phyloP scores from a whole-genome alignment of 1,140 invertebrate species.

The Cydia fagiglandana region DNA sequence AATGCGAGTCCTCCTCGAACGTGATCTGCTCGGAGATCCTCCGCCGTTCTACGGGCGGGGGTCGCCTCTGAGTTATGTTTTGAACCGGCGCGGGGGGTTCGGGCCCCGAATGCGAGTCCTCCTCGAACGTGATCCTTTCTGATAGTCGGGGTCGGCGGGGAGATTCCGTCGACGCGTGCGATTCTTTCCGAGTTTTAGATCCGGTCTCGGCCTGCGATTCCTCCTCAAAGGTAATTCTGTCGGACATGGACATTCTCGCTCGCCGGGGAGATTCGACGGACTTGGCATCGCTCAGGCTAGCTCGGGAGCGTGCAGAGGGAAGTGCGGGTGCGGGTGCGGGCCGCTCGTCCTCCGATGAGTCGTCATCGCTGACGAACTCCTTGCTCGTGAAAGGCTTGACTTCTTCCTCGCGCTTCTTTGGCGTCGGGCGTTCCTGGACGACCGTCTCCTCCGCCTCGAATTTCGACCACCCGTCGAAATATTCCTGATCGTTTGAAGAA shows the following conservation, averaged over 20 bases:
- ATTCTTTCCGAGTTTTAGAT: neutral
- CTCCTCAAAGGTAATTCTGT: neutral
- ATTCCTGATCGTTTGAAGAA: neutral
- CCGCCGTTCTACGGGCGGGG: neutral
- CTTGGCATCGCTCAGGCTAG: neutral
- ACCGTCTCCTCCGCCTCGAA: conserved; percentile 26
- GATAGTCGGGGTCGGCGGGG: neutral
- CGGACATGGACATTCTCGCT: neutral
- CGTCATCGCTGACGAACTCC: conserved; percentile 10
- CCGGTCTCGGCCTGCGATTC: neutral
- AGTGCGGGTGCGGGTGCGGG: neutral
- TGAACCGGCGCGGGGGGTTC: neutral
- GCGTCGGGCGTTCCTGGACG: neutral
- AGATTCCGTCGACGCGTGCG: neutral
- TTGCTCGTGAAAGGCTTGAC: neutral
- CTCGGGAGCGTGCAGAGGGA: neutral
- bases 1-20: too few species aligned
- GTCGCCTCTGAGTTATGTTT: neutral
- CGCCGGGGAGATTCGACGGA: neutral
- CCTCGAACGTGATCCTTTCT: conserved; percentile 3
- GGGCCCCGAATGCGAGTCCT: neutral
- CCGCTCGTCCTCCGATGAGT: neutral
- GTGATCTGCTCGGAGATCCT: neutral
- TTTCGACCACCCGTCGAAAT: conserved; percentile 3
- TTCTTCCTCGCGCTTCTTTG: neutral